Base-by-base conservation (phyloP, 2,797 vertebrate genomes). In the Mus minutoides region DNA sequence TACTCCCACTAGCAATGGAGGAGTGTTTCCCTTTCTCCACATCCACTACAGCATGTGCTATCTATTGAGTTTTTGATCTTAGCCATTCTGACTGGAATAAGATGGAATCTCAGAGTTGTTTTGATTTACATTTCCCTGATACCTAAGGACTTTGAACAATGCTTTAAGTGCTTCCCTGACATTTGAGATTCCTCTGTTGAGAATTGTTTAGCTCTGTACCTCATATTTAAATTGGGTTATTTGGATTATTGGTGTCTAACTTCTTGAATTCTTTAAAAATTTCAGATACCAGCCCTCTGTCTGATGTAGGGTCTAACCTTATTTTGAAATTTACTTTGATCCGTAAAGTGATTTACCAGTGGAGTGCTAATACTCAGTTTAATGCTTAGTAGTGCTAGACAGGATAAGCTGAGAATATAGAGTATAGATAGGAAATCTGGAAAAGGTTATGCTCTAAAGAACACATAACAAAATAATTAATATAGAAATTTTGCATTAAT, bases 291-390 rank as follows among this genome's bases (percentile, higher is more conserved):
- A 71, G 21, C 34, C 34, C 17, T 71, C 67, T 71, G 67, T 19
- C 67, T 17, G 17, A 71, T 71, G 17, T 71, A 71, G 17, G 17
- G 52, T 88, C 77, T 29, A 62, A 77, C 43, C 76, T 90, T 93
- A 90, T 90, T 95, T 94, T 78, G 54, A 95, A 96, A 79, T 37
- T 52, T 88, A 71, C 2, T 82, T 62, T 40, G 17, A 54, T 10
- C 0, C 24, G 37, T 16, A 90, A 49, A 69, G 80, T 17, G 43
- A 87, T 82, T 85, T 95, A 80, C 31, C n/a, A 88, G 73, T 90
- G 9, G 29, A 83, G 2, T 19, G 26, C 85, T 11, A 56, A 80
- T 58, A 60, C 92, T 94, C 37, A 88, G 7, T 91, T 90, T 97
- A 26, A 88, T 40, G 73, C 19, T 85, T 89, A 75, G 12, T n/a